Conservation (phyloP, 2,888 invertebrate species). For the Shargacucullia verbasci region DNA sequence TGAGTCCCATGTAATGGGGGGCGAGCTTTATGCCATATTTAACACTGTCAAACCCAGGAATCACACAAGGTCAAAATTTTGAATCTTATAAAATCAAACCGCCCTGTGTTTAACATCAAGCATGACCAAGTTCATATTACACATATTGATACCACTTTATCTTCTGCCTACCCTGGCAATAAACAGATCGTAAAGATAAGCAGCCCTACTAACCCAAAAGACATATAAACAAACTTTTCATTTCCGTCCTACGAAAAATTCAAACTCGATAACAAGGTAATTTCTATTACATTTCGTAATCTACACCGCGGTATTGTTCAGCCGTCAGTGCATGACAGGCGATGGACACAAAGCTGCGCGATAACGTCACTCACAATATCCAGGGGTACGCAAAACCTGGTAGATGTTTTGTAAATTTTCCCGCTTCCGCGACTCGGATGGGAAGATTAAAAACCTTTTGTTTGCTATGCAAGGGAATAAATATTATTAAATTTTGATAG, state of each 20-base stretch:
- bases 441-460: conserved; percentile 57
- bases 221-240: conserved; percentile 21
- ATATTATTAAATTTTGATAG: conserved; percentile 48
- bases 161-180: background rate
- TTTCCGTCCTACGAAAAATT: conserved; percentile 30
- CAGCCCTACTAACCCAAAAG: conserved; percentile 34
- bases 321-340: conserved; percentile 54
- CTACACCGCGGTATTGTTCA: conserved; percentile 40
- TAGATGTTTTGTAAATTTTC: conserved; percentile 53
- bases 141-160: conserved; percentile 9
- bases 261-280: conserved; percentile 21
- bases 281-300: conserved; percentile 48
- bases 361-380: conserved; percentile 61
- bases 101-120: background rate
- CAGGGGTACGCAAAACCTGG: conserved; percentile 47
- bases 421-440: conserved; percentile 42
- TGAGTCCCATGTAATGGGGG: no score
- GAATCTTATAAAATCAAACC: no score
- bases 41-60: no score
- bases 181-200: conserved; percentile 22
- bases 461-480: conserved; percentile 34
- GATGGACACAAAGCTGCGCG: conserved; percentile 51
- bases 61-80: no score
- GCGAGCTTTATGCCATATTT: no score
- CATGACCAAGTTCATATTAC: background rate